These are phyloP conservation scores for Noturus placidus DNA, from an alignment of 2,113 vertebrate genomes.

Conservation along the genomic window DNA sequence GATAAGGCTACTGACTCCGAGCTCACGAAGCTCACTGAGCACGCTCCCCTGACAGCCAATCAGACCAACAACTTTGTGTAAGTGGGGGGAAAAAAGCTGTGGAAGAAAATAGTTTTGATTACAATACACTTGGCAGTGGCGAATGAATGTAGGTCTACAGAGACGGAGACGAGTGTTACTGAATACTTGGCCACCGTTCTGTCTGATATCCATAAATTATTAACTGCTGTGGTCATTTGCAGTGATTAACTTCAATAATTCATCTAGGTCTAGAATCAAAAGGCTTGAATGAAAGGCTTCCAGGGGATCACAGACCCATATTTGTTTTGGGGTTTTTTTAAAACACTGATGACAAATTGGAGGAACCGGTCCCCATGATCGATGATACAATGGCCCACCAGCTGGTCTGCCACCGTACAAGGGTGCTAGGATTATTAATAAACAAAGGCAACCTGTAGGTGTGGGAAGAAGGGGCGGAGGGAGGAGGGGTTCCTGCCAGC, in stretches of 20 bases:
- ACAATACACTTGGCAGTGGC: neutral
- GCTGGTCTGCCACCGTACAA: constrained; percentile 42
- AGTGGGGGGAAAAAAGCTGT: neutral
- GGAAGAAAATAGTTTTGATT: constrained; percentile 8
- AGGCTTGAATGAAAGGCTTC: constrained; percentile 39
- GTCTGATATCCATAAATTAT: constrained; percentile 49
- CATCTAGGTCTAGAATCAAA: constrained; percentile 39
- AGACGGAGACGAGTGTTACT: neutral
- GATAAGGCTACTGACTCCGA: constrained; percentile 2
- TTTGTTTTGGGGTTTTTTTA: neutral
- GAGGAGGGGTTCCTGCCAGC: constrained; percentile 56
- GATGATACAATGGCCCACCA: constrained; percentile 47
- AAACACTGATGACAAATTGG: constrained; percentile 44
- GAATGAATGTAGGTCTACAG: neutral
- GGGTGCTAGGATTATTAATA: constrained; percentile 63
- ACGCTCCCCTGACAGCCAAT: neutral
- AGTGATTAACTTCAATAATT: constrained; percentile 57
- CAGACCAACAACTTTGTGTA: neutral
- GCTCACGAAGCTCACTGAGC: neutral
- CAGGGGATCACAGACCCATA: neutral
- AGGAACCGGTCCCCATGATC: constrained; percentile 22
- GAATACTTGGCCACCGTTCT: constrained; percentile 23
- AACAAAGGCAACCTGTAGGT: constrained; percentile 64
- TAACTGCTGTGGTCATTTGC: constrained; percentile 48
- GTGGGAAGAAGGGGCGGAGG: constrained; percentile 42